Evolutionary conservation across 2,888 invertebrate species (phyloP), one percentile per base, ranked within the genome.

Genomic region (Chrysolina haemoptera): DNA sequence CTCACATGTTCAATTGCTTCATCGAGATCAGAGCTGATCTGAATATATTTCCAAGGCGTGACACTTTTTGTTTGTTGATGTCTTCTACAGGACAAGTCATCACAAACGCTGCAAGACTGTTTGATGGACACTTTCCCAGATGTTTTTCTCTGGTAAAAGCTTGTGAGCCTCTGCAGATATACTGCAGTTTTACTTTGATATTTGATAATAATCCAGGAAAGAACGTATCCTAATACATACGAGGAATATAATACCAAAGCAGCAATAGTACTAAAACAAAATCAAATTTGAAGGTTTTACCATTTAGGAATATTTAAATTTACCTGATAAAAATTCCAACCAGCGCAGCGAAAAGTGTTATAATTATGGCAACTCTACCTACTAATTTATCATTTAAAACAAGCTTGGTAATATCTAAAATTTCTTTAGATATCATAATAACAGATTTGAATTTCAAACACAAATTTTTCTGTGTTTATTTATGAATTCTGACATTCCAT

Each of bases 1-100:
- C 73, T 73, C 87, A 95, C 94, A 87, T 94, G 92, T 89, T 95
- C 93, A 80, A 95, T 89, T 43, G 95, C 93, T 82, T 90, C 89
- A 87, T 96, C 95, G 72, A 96, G 89, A 83, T 94, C 93, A 84
- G 91, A 90, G 72, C 93, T 92, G 82, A 96, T 89, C 76, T 90
- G 89, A 2, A 94, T 86, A 74, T 91, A 91, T 68, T 90, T 91
- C 94, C 94, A 94, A 68, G 94, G 94, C 5, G 76, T 80, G 12
- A 92, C 90, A 40, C 88, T 82, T 41, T 88, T 84, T 70, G 87
- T 83, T 50, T 89, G 85, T 79, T 90, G 90, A 86, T 93, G 92
- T 63, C 92, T 88, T 68, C 87, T 87, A 83, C 93, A 93, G 55
- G 89, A 88, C 55, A 89, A 88, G 70, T 90, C 90, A 70, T 92